Evolutionary conservation across 2,797 vertebrate genomes (phyloP), one percentile per base, ranked within the genome.

Genomic region (Apogon talboti): DNA sequence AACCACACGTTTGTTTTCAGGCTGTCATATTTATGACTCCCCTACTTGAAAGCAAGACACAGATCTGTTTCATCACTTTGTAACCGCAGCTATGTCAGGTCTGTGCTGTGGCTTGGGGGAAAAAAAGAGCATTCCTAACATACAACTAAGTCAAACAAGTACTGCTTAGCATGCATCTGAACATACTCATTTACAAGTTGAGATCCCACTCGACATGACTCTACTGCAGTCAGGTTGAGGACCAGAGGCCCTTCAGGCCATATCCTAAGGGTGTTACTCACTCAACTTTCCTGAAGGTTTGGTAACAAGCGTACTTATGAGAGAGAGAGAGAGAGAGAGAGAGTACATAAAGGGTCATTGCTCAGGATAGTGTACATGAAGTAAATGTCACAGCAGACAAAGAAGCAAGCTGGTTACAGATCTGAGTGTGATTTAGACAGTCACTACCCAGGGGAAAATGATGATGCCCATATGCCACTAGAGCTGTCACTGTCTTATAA

Each of bases 111-210:
- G 50, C 40, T 74, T 66, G 14, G 43, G 28, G 21, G 50, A 37
- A 21, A 30, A 43, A 45, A 57, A 47, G 33, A 45, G 40, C 21
- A 30, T 62, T 42, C 71, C 53, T 45, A 58, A 57, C n/a, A 65
- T 24, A 30, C 33, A 61, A 58, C 18, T 44, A 38, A 45, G 33
- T 59, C 76, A 71, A 74, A 81, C 82, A 71, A 63, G 67, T 0
- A 37, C 64, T 74, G 66, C 66, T 80, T 68, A 53, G 68, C 76
- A 75, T 83, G 81, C 79, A 87, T 71, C 81, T 67, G 55, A 56
- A 74, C 61, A 54, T 59, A 63, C 75, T 74, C 70, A 50, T 81
- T 85, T 60, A 71, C 74, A 68, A 68, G 71, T 66, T 54, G 54
- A 43, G 46, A 49, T 38, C 71, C 45, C 85, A 81, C 57, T 63